Percentiles rank a stretch among this genome's conserved stretches.
Evolutionary conservation across 2,888 invertebrate genomes (phyloP).

Genomic region (Chorisops tibialis): DNA sequence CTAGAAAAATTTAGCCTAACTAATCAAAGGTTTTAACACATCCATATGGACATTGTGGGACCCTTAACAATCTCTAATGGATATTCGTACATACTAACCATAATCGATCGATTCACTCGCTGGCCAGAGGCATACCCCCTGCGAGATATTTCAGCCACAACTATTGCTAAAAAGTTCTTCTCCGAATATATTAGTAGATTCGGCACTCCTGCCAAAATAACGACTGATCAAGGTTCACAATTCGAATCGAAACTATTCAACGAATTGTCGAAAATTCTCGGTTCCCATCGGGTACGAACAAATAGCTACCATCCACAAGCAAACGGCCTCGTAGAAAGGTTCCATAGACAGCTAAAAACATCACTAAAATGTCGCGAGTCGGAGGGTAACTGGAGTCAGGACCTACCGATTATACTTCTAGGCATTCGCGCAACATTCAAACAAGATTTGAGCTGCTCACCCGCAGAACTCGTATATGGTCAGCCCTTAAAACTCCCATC

Average conservation of each 20-base stretch:
- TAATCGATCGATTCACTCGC: slow-evolving; percentile 23
- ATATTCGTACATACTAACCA: slow-evolving; percentile 14
- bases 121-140: slow-evolving; percentile 1
- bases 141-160: too few species aligned
- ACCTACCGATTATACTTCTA: slow-evolving; percentile 21
- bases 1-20: too few species aligned
- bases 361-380: slow-evolving; percentile 36
- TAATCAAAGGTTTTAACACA: too few species aligned
- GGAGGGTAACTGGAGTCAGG: background rate
- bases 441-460: slow-evolving; percentile 22
- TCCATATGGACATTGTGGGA: too few species aligned
- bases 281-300: slow-evolving; percentile 36
- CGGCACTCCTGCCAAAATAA: slow-evolving; percentile 43
- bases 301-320: slow-evolving; percentile 45
- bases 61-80: background rate
- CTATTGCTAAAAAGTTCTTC: too few species aligned
- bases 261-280: too few species aligned
- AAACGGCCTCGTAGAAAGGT: slow-evolving; percentile 47
- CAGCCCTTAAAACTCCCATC: background rate
- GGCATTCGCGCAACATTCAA: slow-evolving; percentile 28
- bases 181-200: slow-evolving; percentile 47
- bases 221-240: slow-evolving; percentile 45
- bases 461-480: slow-evolving; percentile 30
- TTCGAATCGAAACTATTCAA: too few species aligned
- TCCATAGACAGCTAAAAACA: slow-evolving; percentile 47